A percentile compares a stretch with the other conserved stretches of the same genome.
These are phyloP conservation scores for Tipula vernalis DNA, from an alignment of 2,888 invertebrate genomes.

Conservation along the genomic window DNA sequence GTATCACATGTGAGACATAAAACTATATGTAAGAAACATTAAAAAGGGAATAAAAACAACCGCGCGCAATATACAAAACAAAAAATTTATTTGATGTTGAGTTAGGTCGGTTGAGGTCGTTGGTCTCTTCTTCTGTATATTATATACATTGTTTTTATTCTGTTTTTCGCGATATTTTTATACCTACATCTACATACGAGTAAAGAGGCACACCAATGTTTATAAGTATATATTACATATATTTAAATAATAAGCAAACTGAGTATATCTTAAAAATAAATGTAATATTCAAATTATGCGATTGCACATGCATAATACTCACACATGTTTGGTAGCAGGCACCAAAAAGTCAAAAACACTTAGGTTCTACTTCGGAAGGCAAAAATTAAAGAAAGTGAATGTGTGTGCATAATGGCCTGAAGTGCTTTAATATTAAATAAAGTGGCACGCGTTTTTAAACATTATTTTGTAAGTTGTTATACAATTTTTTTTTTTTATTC, in stretches of 20 bases:
- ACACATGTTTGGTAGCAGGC: background rate
- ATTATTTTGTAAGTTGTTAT: background rate
- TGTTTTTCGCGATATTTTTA: constrained; percentile 5
- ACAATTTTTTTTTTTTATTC: background rate
- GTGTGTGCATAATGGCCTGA: background rate
- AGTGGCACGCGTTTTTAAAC: background rate
- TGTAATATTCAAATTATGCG: background rate
- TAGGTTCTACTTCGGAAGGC: background rate
- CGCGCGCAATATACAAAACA: background rate
- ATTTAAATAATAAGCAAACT: background rate
- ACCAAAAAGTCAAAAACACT: background rate
- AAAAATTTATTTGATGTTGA: constrained; percentile 15
- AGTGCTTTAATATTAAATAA: background rate
- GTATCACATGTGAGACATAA: constrained; percentile 4
- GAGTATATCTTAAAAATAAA: too few relatives aligned
- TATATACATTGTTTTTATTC: constrained; percentile 4
- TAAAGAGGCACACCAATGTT: background rate
- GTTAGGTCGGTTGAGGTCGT: constrained; percentile 20
- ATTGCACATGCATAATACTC: background rate
- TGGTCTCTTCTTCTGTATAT: constrained; percentile 14
- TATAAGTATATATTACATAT: background rate
- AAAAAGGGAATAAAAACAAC: background rate
- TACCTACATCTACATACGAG: background rate
- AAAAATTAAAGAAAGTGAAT: background rate
- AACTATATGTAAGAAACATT: background rate